phyloP scores from a whole-genome alignment of 1,140 invertebrate species.

The Chelonus insularis region DNA sequence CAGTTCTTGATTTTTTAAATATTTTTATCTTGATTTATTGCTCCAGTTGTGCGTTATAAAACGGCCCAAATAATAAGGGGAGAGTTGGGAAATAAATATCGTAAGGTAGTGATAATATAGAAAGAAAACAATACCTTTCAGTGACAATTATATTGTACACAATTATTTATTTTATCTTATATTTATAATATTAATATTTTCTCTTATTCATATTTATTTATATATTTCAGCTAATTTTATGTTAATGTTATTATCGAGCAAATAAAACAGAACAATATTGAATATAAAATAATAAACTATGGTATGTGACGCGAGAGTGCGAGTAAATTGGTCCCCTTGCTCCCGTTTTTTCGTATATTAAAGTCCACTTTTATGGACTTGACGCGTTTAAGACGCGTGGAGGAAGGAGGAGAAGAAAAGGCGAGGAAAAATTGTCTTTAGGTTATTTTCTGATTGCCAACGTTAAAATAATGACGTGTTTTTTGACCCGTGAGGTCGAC shows the following conservation, averaged over 20 bases:
- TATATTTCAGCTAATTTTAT: no score
- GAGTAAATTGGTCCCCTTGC: conserved; percentile 49
- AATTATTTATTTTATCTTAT: no score
- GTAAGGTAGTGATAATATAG: no score
- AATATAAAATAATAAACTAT: no score
- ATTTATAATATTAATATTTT: not conserved
- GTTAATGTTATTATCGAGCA: not conserved
- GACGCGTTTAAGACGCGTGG: not conserved
- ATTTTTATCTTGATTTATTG: conserved; percentile 39
- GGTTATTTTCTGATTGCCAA: not conserved
- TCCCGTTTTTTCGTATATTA: no score
- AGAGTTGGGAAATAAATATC: not conserved
- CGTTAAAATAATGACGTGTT: not conserved
- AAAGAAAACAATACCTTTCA: no score
- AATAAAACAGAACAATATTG: no score
- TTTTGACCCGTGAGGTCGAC: no score
- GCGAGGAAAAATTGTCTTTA: not conserved
- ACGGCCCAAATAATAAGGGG: conserved; percentile 20
- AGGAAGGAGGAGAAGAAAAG: not conserved
- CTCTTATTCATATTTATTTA: not conserved
- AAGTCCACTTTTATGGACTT: conserved; percentile 22
- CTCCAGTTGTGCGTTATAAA: conserved; percentile 35
- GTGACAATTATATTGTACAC: not conserved
- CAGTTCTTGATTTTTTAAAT: conserved; percentile 4
- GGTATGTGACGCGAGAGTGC: no score